Conservation (phyloP, 2,888 invertebrate genomes). For the Trachelus tabidus region DNA sequence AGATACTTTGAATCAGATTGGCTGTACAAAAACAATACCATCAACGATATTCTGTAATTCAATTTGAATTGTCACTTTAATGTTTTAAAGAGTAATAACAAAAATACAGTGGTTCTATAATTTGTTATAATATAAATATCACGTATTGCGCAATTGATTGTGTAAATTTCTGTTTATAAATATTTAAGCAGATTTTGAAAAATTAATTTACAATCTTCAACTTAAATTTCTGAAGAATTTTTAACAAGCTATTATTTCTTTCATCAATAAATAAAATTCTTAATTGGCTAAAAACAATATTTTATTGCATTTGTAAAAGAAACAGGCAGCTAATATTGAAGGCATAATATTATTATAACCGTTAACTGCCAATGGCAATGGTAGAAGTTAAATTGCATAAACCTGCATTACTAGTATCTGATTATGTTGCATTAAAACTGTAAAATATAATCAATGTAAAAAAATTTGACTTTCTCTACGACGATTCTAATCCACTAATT, state of each 20-base stretch:
- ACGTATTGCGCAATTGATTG: background rate
- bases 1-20: background rate
- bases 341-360: background rate
- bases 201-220: background rate
- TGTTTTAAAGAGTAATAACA: too few species aligned
- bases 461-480: background rate
- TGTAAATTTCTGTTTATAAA: background rate
- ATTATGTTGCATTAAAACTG: background rate
- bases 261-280: background rate
- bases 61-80: too few species aligned
- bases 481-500: background rate
- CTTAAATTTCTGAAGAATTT: background rate
- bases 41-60: too few species aligned
- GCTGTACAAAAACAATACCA: background rate
- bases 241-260: background rate
- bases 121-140: background rate
- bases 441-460: background rate
- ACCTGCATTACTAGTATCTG: background rate
- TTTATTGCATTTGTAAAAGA: background rate
- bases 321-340: background rate
- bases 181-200: background rate
- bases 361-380: background rate
- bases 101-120: too few species aligned
- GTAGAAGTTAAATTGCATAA: background rate
- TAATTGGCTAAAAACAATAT: background rate